Percentiles rank a stretch among this genome's conserved stretches.
Conservation (phyloP, 2,113 vertebrate genomes). For the Hypocryptadius cinnamomeus region DNA sequence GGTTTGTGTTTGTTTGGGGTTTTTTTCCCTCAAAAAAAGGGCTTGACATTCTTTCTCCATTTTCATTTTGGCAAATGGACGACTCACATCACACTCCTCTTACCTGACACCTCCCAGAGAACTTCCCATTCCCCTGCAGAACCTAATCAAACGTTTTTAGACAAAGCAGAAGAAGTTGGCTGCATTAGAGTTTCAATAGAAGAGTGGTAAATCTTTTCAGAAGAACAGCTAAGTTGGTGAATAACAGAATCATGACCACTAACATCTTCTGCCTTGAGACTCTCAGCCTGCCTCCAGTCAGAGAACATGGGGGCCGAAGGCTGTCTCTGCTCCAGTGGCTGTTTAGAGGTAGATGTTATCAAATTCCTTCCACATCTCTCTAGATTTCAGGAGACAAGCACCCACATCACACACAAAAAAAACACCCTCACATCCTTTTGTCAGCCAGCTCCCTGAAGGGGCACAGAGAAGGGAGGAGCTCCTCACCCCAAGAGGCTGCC, state of each 20-base stretch:
- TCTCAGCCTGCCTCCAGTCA: neutral
- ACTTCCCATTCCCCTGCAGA: neutral
- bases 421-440: neutral
- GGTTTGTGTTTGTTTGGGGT: neutral
- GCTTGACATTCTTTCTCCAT: neutral
- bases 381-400: neutral
- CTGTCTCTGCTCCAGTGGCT: neutral
- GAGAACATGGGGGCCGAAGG: neutral
- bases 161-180: neutral
- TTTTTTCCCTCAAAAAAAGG: neutral
- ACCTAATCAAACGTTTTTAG: neutral
- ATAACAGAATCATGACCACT: neutral
- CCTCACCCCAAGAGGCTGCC: neutral
- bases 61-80: neutral
- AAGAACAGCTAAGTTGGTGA: neutral
- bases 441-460: neutral
- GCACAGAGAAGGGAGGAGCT: neutral
- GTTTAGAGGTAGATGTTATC: neutral
- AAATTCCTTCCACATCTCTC: neutral
- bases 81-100: neutral
- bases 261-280: neutral
- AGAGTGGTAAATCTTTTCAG: neutral
- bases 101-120: neutral
- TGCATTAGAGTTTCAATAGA: neutral
- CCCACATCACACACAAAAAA: neutral